Evolutionary conservation across 2,113 vertebrate species (phyloP), one percentile per base, ranked within the genome.

Genomic region (Chamaetylas fuelleborni): DNA sequence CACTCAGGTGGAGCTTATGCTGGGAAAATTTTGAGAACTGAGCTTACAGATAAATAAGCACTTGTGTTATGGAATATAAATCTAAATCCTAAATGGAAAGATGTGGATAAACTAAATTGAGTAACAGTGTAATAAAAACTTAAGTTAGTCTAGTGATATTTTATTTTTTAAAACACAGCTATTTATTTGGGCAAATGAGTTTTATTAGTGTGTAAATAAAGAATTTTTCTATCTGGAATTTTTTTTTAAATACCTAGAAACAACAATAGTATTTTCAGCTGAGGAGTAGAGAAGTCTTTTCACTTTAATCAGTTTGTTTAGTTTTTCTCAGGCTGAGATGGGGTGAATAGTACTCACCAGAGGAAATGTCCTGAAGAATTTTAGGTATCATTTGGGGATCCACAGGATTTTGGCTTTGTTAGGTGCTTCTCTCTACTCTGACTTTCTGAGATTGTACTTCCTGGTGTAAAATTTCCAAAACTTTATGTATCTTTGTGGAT

Each of bases 1-100:
- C 40, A 45, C 24, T 86, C 45, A 77, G 34, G 15, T 94, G 22
- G 45, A 78, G 43, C 19, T 74, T 76, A 26, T 45, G 25, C 80
- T 95, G 60, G 76, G 58, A 92, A 94, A 71, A 92, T 79, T n/a
- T 84, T 80, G 38, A 54, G 42, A 90, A 43, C 50, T 86, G 65
- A 65, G 33, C 33, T 94, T 92, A 62, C 26, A 85, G 72, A 47
- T 73, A 90, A 81, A 89, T 33, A 88, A 84, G 65, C 12, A 36
- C 58, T 50, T 69, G 24, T 72, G 19, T 83, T 60, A 34, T 8
- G 78, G 42, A 82, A 80, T 29, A 72, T 97, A 95, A 95, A 88
- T 86, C 45, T 88, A 56, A 90, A 60, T 85, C 17, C 14, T 60
- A 72, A 69, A 36, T 34, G 48, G 28, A 72, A 77, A 74, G 38